Conservation (phyloP, 2,113 vertebrate genomes). For the Apteryx mantelli region DNA sequence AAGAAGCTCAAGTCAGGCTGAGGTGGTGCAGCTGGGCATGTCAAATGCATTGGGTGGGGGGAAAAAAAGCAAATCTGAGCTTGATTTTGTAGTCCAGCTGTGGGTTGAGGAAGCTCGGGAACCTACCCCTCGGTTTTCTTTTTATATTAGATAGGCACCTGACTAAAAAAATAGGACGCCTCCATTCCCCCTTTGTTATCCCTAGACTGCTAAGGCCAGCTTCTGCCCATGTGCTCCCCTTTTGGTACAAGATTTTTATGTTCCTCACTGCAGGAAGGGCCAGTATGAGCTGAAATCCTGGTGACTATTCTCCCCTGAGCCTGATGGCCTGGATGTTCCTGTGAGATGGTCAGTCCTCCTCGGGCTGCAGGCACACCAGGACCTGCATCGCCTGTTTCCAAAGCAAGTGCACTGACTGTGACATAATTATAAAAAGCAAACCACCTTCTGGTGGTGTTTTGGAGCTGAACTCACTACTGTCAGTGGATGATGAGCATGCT, state of each 20-base stretch:
- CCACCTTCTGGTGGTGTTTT: neutral
- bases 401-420: accelerated
- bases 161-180: neutral
- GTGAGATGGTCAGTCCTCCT: neutral
- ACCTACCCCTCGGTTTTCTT: neutral
- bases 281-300: accelerated
- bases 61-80: neutral
- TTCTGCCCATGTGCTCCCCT: neutral
- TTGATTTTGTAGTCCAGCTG: neutral
- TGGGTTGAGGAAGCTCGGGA: neutral
- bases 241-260: neutral
- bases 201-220: neutral
- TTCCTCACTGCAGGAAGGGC: neutral
- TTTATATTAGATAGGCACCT: neutral
- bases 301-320: accelerated
- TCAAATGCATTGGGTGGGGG: accelerated
- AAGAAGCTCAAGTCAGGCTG: neutral
- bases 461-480: neutral
- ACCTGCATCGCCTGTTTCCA: neutral
- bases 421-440: neutral
- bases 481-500: neutral
- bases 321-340: neutral
- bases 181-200: neutral
- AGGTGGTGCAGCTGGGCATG: neutral
- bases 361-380: neutral